phyloP scores from a whole-genome alignment of 2,113 vertebrate genomes.

The Phainopepla nitens region DNA sequence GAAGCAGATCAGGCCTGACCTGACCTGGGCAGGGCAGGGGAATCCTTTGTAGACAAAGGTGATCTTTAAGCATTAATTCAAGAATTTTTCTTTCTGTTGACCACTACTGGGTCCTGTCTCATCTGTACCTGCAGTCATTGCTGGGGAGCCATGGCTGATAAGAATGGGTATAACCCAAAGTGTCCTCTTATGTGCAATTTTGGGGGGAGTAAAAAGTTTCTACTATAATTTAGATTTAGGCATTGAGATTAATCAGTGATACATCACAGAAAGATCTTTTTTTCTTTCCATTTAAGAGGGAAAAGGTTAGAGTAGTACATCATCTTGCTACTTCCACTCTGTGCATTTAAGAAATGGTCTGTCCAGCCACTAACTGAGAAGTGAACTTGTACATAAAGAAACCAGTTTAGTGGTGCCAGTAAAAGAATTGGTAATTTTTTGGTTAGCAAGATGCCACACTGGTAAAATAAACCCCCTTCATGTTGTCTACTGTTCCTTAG shows the following conservation, averaged over 20 bases:
- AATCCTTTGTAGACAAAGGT: neutral
- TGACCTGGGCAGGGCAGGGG: neutral
- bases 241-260: constrained; percentile 39
- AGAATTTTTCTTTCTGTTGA: neutral
- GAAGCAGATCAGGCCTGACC: neutral
- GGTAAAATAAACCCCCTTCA: neutral
- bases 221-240: neutral
- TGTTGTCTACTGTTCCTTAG: neutral
- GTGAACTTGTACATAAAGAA: constrained; percentile 1
- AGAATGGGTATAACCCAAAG: neutral
- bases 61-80: neutral
- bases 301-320: constrained; percentile 63
- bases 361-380: constrained; percentile 16
- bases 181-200: neutral
- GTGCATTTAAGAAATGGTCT: neutral
- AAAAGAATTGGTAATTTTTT: neutral
- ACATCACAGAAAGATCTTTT: constrained; percentile 32
- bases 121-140: neutral
- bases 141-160: neutral
- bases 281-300: constrained; percentile 29
- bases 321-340: constrained; percentile 19
- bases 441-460: neutral
- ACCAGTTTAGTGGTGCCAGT: neutral
- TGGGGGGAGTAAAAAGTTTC: neutral
- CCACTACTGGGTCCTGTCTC: neutral